Percentiles rank a stretch among this genome's conserved stretches.
Conservation (phyloP, 2,888 invertebrate genomes). For the Tetramorium bicarinatum region DNA sequence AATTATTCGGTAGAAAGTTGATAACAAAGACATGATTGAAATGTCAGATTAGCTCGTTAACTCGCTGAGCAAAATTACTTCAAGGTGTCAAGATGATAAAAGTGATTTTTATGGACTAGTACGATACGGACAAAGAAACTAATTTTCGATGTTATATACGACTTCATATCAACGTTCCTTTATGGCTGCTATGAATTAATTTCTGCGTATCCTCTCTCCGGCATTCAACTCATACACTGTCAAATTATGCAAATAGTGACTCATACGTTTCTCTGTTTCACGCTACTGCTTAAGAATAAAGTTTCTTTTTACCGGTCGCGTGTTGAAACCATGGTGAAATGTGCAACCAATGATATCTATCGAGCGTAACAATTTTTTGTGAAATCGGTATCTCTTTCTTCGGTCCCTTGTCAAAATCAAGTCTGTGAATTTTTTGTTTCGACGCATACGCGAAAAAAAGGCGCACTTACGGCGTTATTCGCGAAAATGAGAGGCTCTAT, state of each 20-base stretch:
- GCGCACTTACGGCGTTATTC: not conserved
- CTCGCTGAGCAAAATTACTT: not conserved
- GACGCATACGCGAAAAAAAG: not conserved
- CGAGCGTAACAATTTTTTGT: slow-evolving; percentile 14
- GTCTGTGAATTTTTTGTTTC: not conserved
- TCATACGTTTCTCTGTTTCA: not conserved
- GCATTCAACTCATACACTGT: not conserved
- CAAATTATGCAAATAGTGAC: slow-evolving; percentile 21
- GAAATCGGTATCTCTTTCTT: not conserved
- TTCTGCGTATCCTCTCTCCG: not conserved
- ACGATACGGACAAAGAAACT: not conserved
- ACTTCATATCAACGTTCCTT: not conserved
- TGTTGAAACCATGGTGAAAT: not conserved
- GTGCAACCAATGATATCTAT: not conserved
- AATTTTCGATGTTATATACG: not conserved
- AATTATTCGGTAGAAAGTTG: slow-evolving; percentile 14
- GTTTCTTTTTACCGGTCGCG: slow-evolving; percentile 10
- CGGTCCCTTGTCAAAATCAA: not conserved
- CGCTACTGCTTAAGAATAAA: not conserved
- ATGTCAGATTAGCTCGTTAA: slow-evolving; percentile 25
- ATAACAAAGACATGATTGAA: not conserved
- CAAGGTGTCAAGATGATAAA: not conserved
- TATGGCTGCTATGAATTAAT: slow-evolving; percentile 12
- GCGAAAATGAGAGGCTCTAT: slow-evolving; percentile 56
- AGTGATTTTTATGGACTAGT: slow-evolving; percentile 16